A percentile compares a stretch with the other conserved stretches of the same genome.
These are phyloP conservation scores for Todiramphus saurophagus DNA, from an alignment of 2,113 vertebrate species.

Conservation along the genomic window DNA sequence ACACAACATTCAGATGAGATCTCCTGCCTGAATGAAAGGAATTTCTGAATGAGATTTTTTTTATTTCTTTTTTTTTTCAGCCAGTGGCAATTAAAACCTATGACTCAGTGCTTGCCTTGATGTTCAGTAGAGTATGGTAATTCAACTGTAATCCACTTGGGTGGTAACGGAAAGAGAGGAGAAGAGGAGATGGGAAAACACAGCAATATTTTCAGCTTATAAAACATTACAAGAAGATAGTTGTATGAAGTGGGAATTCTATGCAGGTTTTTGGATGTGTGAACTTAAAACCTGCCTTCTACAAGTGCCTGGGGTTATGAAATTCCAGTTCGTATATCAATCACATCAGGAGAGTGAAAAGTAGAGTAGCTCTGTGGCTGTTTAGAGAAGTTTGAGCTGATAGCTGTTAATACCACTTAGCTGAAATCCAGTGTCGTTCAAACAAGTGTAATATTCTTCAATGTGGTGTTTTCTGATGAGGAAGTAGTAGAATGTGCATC, in stretches of 20 bases:
- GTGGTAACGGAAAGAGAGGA: not conserved
- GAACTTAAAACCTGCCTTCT: not conserved
- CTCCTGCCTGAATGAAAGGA: not conserved
- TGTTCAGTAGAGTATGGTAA: not conserved
- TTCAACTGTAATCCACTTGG: not conserved
- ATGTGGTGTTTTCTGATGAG: not conserved
- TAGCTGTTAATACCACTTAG: not conserved
- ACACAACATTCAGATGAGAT: not conserved
- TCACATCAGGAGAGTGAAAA: not conserved
- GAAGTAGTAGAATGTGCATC: not conserved
- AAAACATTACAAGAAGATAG: not conserved
- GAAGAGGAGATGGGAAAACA: not conserved
- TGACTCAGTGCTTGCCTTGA: conserved; percentile 18
- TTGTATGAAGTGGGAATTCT: not conserved
- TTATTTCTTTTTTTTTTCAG: not conserved
- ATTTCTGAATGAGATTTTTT: not conserved
- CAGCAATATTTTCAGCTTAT: not conserved
- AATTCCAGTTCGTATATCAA: not conserved
- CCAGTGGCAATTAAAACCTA: not conserved
- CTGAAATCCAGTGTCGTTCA: not conserved
- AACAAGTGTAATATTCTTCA: not conserved
- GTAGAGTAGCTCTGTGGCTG: not conserved
- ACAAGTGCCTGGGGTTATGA: not conserved
- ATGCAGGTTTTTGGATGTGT: not conserved
- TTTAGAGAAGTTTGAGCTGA: not conserved